Conservation (phyloP, 1,140 invertebrate species). For the Eurosta solidaginis region DNA sequence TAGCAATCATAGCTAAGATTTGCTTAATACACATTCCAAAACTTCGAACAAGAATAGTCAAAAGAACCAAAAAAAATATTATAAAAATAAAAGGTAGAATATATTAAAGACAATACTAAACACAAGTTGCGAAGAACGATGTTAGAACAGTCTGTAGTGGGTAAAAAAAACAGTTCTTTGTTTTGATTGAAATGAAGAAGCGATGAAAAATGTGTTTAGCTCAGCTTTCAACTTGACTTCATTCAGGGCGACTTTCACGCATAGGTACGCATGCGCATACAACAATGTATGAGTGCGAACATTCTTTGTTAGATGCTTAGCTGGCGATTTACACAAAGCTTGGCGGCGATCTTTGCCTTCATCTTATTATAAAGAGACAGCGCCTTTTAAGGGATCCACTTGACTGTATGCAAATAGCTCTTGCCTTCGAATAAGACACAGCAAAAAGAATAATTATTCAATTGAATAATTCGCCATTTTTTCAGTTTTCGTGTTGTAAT, state of each 20-base stretch:
- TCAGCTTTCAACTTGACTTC: neutral
- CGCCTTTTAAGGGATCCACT: neutral
- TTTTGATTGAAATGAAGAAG: no score
- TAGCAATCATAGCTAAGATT: neutral
- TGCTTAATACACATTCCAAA: neutral
- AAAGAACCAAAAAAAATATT: constrained; percentile 1
- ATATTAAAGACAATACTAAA: no score
- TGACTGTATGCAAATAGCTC: no score
- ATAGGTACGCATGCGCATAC: constrained; percentile 6
- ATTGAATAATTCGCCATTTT: neutral
- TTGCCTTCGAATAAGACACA: no score
- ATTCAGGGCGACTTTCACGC: neutral
- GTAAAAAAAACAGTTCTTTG: no score
- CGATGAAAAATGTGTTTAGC: no score
- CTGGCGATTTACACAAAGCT: neutral
- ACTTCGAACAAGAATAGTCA: neutral
- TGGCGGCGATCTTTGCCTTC: neutral
- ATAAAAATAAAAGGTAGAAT: no score
- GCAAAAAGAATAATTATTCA: no score
- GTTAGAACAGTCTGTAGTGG: no score
- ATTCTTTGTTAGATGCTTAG: neutral
- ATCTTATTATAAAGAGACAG: neutral
- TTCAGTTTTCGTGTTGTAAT: neutral
- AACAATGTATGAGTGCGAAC: no score
- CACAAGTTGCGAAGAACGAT: no score